Conservation (phyloP, 2,797 vertebrate genomes). For the Sphenopsis melanotis region DNA sequence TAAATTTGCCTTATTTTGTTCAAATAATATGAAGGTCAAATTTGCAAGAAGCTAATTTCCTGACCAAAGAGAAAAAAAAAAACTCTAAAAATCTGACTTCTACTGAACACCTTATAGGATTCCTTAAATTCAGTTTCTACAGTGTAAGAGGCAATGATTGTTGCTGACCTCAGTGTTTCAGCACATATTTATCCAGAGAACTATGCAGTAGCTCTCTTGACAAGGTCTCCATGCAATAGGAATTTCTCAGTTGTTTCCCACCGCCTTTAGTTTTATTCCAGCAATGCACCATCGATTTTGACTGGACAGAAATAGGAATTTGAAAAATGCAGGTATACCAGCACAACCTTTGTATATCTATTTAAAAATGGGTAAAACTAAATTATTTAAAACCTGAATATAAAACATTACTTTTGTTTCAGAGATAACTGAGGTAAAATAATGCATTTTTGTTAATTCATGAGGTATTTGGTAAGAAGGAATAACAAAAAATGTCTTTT, state of each 20-base stretch:
- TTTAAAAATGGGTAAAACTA: neutral
- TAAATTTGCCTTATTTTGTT: neutral
- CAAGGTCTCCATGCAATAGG: neutral
- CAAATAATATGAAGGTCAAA: neutral
- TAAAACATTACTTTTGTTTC: neutral
- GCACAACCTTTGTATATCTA: neutral
- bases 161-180: neutral
- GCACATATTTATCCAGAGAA: neutral
- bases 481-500: neutral
- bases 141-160: neutral
- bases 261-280: neutral
- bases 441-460: neutral
- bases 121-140: neutral
- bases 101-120: neutral
- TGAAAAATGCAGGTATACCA: neutral
- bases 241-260: neutral
- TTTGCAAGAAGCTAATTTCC: neutral
- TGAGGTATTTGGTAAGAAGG: neutral
- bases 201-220: neutral
- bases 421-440: neutral
- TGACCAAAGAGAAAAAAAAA: neutral
- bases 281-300: neutral
- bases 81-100: neutral
- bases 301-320: neutral
- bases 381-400: neutral